Percentiles rank a stretch among this genome's conserved stretches.
These are phyloP conservation scores for Mimachlamys varia DNA, from an alignment of 2,888 invertebrate genomes.

Conservation along the genomic window DNA sequence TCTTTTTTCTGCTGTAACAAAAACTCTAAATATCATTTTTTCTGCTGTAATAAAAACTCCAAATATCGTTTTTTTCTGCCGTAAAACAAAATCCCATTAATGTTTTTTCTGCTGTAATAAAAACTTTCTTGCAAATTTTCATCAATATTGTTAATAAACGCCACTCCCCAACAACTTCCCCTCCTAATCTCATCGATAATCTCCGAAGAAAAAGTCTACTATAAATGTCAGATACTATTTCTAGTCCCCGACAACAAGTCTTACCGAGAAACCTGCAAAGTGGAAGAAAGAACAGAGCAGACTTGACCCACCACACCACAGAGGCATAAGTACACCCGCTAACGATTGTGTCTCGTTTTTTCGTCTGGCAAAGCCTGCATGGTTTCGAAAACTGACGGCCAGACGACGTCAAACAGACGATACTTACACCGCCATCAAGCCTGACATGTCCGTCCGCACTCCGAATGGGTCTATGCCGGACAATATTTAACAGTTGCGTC, in stretches of 20 bases:
- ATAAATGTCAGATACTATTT: not conserved
- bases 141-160: too few species aligned
- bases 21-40: too few species aligned
- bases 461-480: not conserved
- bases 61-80: too few species aligned
- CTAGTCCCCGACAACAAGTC: not conserved
- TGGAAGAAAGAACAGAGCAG: not conserved
- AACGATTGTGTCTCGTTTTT: constrained; percentile 20
- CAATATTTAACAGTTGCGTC: not conserved
- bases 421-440: constrained; percentile 9
- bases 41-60: too few species aligned
- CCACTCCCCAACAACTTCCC: too few species aligned
- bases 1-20: too few species aligned
- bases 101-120: too few species aligned
- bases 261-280: not conserved
- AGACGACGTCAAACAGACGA: constrained; percentile 8
- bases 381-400: constrained; percentile 24
- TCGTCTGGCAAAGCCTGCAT: not conserved
- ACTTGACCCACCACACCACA: not conserved
- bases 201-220: too few species aligned
- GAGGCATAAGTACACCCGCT: not conserved
- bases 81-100: too few species aligned
- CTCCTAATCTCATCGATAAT: too few species aligned
- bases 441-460: constrained; percentile 9
- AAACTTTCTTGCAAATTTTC: too few species aligned